Base-by-base conservation (phyloP, 2,888 invertebrate genomes). In the Suillia variegata region DNA sequence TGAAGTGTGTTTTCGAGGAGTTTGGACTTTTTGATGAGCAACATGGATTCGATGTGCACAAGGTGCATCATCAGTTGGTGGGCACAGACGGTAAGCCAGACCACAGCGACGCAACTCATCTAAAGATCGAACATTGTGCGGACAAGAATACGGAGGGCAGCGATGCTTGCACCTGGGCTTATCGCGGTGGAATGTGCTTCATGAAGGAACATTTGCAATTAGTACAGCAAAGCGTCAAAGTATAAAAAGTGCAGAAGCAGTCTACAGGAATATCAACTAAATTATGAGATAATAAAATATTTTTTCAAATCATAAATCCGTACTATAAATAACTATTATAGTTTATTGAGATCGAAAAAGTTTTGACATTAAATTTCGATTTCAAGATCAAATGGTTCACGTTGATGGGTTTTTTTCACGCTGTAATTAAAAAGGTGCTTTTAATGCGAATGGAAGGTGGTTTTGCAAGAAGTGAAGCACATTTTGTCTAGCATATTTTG, bases 141-240 rank as follows among this genome's bases (percentile, higher is more conserved):
- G 79, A 80, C 53, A 71, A 71, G 31, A 77, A 79, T 24, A 62
- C 70, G 0, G 67, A 78, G 58, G 73, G 73, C 17, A 68, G 69
- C 48, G 72, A 77, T 57, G 67, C 70, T n/a, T 80, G 80, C 62
- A 62, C 71, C 51, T 78, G 77, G 75, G 80, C 79, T 55, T 81
- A 78, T 59, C 75, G 76, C 45, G 77, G 77, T 31, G 76, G 75
- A 52, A 77, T 70, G 64, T 82, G 82, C 63, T 80, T 82, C 67
- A 67, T 80, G 42, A 64, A 61, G 49, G 61, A 76, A 50, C 68
- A 80, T 51, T 62, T 80, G 47, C 64, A 66, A 24, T 66, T 81
- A 58, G 79, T 80, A 2, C 67, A 78, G 62, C 68, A 66, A 17
- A 80, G 80, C 54, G 70, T 80, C 18, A 62, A 76, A 18, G 60